Conservation (phyloP, 2,113 vertebrate species). For the Marmota monax region DNA sequence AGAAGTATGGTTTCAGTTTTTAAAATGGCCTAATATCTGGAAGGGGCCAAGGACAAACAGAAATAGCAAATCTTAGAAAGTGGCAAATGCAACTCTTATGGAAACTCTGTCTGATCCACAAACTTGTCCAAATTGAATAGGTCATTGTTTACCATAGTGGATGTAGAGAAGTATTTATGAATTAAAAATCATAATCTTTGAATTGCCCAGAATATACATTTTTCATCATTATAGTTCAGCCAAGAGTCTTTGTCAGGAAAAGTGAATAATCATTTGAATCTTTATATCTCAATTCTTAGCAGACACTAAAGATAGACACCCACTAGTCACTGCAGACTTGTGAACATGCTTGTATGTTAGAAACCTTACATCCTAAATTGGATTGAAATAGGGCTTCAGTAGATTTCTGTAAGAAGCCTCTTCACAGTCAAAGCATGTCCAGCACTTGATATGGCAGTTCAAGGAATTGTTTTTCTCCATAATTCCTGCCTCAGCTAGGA, state of each 20-base stretch:
- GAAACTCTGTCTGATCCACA: constrained; percentile 43
- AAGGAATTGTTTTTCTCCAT: neutral
- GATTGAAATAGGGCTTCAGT: neutral
- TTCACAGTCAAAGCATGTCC: neutral
- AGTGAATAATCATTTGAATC: constrained; percentile 34
- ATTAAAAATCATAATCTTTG: constrained; percentile 19
- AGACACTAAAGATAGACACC: constrained; percentile 31
- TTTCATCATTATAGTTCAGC: neutral
- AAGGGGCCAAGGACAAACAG: neutral
- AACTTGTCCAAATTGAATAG: constrained; percentile 1
- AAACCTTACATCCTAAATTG: neutral
- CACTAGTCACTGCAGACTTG: constrained; percentile 19
- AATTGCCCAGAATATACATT: constrained; percentile 24
- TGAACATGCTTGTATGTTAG: neutral
- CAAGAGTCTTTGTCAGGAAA: neutral
- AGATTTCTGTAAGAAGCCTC: neutral
- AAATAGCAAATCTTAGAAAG: constrained; percentile 14
- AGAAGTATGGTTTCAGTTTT: constrained; percentile 36
- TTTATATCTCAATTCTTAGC: constrained; percentile 48
- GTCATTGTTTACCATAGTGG: constrained; percentile 30
- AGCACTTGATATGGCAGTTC: neutral
- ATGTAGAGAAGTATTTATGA: neutral
- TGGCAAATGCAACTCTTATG: neutral
- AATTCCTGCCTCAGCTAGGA: neutral
- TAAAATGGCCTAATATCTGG: neutral